Conservation (phyloP, 2,113 vertebrate genomes). For the Myotis lucifugus region DNA sequence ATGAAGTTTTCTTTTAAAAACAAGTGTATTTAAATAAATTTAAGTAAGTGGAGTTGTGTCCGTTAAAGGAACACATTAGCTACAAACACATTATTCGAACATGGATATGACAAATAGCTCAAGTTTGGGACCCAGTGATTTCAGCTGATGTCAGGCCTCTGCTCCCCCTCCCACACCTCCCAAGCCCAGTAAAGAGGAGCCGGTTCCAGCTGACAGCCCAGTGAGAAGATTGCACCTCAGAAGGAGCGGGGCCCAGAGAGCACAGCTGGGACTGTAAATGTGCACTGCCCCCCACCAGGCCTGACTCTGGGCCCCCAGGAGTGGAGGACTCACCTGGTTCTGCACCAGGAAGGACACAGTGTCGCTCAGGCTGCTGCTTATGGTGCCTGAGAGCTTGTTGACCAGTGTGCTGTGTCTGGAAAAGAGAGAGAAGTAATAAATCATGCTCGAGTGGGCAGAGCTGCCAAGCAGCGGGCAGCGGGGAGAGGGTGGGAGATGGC, state of each 20-base stretch:
- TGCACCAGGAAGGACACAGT: accelerated
- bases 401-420: accelerated
- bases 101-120: background rate
- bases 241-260: background rate
- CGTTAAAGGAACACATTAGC: background rate
- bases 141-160: background rate
- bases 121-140: background rate
- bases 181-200: background rate
- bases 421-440: background rate
- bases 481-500: accelerated
- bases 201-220: background rate
- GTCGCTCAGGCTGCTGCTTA: accelerated
- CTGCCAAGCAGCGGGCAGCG: accelerated
- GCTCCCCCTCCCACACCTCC: accelerated
- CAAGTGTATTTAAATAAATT: background rate
- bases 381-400: accelerated
- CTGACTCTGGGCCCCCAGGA: background rate
- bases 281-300: no score
- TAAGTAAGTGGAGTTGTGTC: background rate
- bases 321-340: background rate
- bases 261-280: background rate
- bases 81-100: background rate
- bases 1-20: background rate
- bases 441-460: background rate
- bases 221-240: background rate